Conservation (phyloP, 2,113 vertebrate genomes). For the Cottus gobio region DNA sequence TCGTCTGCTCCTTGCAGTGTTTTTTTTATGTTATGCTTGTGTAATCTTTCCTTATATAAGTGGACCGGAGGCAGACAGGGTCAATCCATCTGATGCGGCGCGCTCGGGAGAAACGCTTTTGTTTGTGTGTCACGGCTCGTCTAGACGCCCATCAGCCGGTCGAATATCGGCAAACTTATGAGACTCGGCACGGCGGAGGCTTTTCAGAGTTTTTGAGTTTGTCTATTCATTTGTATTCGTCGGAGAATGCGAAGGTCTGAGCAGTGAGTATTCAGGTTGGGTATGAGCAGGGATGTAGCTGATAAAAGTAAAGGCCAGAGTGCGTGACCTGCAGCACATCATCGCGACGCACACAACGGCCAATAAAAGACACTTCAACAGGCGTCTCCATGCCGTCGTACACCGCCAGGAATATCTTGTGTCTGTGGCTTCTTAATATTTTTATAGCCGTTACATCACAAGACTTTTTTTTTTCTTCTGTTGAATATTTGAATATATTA, state of each 20-base stretch:
- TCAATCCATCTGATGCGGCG: slow-evolving; percentile 53
- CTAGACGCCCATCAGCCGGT: slow-evolving; percentile 70
- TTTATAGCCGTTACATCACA: slow-evolving; percentile 6
- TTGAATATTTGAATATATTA: background rate
- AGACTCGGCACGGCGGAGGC: slow-evolving; percentile 38
- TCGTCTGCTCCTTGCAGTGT: slow-evolving; percentile 46
- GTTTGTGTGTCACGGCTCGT: slow-evolving; percentile 59
- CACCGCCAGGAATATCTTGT: slow-evolving; percentile 1
- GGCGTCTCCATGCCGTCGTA: background rate
- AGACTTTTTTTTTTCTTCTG: slow-evolving; percentile 20
- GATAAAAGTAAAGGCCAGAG: slow-evolving; percentile 21
- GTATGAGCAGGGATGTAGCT: background rate
- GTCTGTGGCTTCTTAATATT: background rate
- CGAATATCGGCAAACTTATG: slow-evolving; percentile 50
- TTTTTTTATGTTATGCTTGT: slow-evolving; percentile 54
- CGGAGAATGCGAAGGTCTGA: background rate
- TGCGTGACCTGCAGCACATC: slow-evolving; percentile 2
- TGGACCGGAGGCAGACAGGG: slow-evolving; percentile 64
- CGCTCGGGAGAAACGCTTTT: slow-evolving; percentile 40
- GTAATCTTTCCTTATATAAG: slow-evolving; percentile 79
- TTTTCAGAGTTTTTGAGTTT: slow-evolving; percentile 24
- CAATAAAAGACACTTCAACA: slow-evolving; percentile 12
- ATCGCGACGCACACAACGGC: background rate
- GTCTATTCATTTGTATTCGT: background rate
- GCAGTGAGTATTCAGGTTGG: background rate